A percentile compares a stretch with the other conserved stretches of the same genome.
Conservation (phyloP, 2,888 invertebrate genomes). For the Drosophila bunnanda region DNA sequence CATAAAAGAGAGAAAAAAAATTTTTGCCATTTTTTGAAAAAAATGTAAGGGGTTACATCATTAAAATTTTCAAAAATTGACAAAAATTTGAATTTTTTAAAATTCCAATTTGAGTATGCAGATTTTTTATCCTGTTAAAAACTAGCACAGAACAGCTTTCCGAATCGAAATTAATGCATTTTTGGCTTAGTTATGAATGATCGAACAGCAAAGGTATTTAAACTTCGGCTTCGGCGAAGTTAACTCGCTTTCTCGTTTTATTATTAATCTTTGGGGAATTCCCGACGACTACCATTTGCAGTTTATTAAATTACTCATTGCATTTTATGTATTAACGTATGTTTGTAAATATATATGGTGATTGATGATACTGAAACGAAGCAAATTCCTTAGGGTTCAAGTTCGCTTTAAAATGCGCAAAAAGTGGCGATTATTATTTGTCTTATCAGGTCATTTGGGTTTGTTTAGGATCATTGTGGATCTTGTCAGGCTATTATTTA, state of each 20-base stretch:
- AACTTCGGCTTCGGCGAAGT: no score
- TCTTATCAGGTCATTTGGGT: constrained; percentile 3
- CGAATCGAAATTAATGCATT: no score
- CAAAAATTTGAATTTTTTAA: no score
- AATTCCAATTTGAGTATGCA: no score
- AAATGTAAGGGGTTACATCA: no score
- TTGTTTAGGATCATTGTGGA: background rate
- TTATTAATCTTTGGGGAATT: constrained; percentile 1
- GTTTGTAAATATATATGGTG: background rate
- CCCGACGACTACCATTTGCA: background rate
- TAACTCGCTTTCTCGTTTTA: background rate
- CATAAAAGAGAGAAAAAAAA: no score
- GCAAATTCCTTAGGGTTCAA: background rate
- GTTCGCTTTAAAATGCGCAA: background rate
- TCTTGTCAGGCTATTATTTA: constrained; percentile 4
- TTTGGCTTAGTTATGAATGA: no score
- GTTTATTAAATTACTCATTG: background rate
- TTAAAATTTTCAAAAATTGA: no score
- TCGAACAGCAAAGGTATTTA: no score
- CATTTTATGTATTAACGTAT: background rate
- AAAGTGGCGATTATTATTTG: constrained; percentile 10
- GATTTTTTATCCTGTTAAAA: no score
- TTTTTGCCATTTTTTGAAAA: no score
- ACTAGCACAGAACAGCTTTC: no score
- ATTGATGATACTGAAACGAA: background rate